phyloP scores from a whole-genome alignment of 2,113 vertebrate species.

The Plectropomus leopardus region DNA sequence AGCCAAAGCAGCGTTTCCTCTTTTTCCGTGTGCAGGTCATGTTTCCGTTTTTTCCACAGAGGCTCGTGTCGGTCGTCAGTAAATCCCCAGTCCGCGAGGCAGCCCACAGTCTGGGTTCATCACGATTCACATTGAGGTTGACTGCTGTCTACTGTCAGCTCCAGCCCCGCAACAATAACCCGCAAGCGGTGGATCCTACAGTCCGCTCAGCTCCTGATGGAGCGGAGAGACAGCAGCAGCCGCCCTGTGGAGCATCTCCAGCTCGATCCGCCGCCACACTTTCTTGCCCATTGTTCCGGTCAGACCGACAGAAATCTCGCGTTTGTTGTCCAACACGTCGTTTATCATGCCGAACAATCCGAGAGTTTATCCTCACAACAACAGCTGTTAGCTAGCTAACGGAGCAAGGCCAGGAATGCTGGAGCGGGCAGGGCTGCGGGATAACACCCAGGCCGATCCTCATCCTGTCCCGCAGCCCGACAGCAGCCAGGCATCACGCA shows the following conservation, averaged over 20 bases:
- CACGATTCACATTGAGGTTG: constrained; percentile 13
- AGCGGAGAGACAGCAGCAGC: constrained; percentile 53
- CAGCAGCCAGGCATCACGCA: not conserved
- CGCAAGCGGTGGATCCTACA: not conserved
- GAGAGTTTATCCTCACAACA: constrained; percentile 29
- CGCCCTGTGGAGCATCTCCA: constrained; percentile 54
- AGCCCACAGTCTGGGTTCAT: constrained; percentile 44
- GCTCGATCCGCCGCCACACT: constrained; percentile 52
- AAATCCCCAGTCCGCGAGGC: constrained; percentile 62
- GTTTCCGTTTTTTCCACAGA: constrained; percentile 75
- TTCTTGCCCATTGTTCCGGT: constrained; percentile 53
- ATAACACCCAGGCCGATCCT: constrained; percentile 35
- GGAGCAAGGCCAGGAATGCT: constrained; percentile 14
- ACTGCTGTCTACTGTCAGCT: not conserved
- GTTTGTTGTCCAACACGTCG: constrained; percentile 31
- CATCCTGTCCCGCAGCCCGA: constrained; percentile 49
- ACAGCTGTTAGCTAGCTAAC: not conserved
- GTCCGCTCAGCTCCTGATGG: not conserved
- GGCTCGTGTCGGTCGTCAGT: constrained; percentile 62
- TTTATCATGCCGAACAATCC: constrained; percentile 34
- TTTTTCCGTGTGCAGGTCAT: constrained; percentile 83
- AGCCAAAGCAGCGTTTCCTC: constrained; percentile 77
- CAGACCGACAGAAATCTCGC: constrained; percentile 31
- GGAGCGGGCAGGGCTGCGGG: constrained; percentile 26
- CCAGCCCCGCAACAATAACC: not conserved